phyloP scores from a whole-genome alignment of 2,113 vertebrate genomes.

The Silurus glanis region DNA sequence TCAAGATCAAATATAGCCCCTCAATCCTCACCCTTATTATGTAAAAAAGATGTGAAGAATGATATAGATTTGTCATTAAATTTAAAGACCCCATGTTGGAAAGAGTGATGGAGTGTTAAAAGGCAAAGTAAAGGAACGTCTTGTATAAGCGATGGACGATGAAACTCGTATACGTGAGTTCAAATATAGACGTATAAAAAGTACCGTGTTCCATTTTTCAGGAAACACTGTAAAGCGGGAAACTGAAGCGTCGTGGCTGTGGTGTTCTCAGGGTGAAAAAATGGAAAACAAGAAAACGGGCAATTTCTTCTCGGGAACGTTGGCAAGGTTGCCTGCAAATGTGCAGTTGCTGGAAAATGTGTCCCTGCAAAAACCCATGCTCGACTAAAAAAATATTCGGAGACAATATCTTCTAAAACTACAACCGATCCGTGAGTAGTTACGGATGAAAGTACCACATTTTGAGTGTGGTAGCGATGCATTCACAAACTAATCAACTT shows the following conservation, averaged over 20 bases:
- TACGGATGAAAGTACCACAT: background rate
- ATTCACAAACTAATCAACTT: background rate
- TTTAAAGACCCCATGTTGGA: background rate
- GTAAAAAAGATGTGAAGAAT: background rate
- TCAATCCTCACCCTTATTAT: background rate
- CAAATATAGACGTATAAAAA: background rate
- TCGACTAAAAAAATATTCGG: conserved; percentile 39
- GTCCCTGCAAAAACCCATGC: conserved; percentile 49
- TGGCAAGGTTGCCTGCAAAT: conserved; percentile 54
- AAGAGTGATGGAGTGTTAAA: background rate
- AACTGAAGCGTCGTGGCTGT: background rate
- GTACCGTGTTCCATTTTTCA: background rate
- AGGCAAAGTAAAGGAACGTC: background rate
- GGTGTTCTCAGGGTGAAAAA: background rate
- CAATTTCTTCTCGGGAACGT: conserved; percentile 61
- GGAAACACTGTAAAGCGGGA: background rate
- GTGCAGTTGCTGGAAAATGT: conserved; percentile 58
- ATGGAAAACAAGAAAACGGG: conserved; percentile 41
- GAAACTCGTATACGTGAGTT: background rate
- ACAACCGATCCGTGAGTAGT: background rate
- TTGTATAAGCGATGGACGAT: background rate
- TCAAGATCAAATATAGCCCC: conserved; percentile 22
- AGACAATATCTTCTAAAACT: background rate
- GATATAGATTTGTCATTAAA: background rate
- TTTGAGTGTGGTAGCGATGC: background rate